Evolutionary conservation across 2,113 vertebrate species (phyloP).

Genomic region (Microtus oregoni): DNA sequence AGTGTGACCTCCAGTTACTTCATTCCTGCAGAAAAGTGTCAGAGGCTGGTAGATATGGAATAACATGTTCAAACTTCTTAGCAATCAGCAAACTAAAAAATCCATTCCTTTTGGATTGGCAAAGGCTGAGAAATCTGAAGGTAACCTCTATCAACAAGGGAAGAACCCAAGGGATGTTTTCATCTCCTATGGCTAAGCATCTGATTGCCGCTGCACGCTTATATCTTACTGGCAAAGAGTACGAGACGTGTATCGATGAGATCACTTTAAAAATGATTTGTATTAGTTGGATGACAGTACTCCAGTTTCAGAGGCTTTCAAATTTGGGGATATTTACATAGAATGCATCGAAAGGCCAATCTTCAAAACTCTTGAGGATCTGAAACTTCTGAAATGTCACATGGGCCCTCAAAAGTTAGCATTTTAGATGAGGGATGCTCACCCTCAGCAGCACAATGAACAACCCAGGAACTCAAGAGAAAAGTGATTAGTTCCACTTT

Average conservation of each 20-base stretch:
- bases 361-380: not conserved
- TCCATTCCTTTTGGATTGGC: not conserved
- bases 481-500: not conserved
- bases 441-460: not conserved
- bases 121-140: slow-evolving; percentile 34
- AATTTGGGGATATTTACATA: not conserved
- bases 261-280: slow-evolving; percentile 17
- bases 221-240: not conserved
- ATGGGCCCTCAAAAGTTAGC: not conserved
- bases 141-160: not conserved
- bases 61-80: not conserved
- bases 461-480: not conserved
- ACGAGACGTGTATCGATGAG: not conserved
- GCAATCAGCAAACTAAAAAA: slow-evolving; percentile 19
- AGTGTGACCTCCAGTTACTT: not conserved
- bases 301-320: not conserved
- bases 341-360: not conserved
- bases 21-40: not conserved
- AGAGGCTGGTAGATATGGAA: not conserved
- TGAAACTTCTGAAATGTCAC: not conserved
- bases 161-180: not conserved
- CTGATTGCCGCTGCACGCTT: not conserved
- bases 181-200: not conserved
- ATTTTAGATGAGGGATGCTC: not conserved
- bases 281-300: not conserved